phyloP scores from a whole-genome alignment of 1,140 invertebrate genomes.

The Mylabris phalerata region DNA sequence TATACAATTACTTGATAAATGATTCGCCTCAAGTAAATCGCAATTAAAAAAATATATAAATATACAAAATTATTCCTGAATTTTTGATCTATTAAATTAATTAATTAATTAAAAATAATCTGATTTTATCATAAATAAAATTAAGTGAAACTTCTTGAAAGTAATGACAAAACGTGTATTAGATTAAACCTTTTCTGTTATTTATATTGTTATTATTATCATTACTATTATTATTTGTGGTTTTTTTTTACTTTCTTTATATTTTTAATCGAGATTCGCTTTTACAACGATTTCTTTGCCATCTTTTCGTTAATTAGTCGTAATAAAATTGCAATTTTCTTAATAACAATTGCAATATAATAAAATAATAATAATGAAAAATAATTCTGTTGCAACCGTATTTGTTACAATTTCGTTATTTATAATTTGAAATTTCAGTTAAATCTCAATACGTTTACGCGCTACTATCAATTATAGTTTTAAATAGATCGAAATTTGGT shows the following conservation, averaged over 20 bases:
- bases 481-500: too few species aligned
- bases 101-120: background rate
- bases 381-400: too few species aligned
- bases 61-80: too few species aligned
- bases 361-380: too few species aligned
- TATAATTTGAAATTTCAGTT: too few species aligned
- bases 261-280: background rate
- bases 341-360: too few species aligned
- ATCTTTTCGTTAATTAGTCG: background rate
- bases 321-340: background rate
- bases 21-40: background rate
- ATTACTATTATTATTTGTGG: background rate
- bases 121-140: background rate
- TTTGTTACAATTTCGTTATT: too few species aligned
- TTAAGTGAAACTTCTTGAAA: conserved; percentile 1
- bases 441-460: too few species aligned
- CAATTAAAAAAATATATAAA: too few species aligned
- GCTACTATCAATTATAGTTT: too few species aligned
- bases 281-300: background rate
- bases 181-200: background rate
- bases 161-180: background rate
- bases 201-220: conserved; percentile 5
- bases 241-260: conserved; percentile 7
- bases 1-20: background rate
- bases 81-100: too few species aligned